Evolutionary conservation across 2,797 vertebrate species (phyloP).

Genomic region (Erethizon dorsatum): DNA sequence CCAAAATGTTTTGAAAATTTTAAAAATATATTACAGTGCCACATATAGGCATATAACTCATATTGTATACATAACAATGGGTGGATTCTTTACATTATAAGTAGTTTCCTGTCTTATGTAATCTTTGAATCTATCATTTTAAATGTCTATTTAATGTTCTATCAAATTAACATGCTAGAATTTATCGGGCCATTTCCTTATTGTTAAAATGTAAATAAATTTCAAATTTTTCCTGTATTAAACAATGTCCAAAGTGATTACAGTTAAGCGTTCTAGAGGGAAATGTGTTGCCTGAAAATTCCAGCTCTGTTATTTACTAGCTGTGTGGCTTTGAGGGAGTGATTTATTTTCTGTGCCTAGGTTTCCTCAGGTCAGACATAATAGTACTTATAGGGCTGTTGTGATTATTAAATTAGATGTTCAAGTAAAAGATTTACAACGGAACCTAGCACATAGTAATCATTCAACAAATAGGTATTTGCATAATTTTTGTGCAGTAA

Average conservation of each 20-base stretch:
- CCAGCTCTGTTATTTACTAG: not conserved
- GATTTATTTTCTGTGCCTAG: not conserved
- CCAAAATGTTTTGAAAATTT: constrained; percentile 53
- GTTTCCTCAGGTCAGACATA: constrained; percentile 27
- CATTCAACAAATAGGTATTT: constrained; percentile 42
- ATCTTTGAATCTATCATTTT: constrained; percentile 58
- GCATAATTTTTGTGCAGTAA: constrained; percentile 46
- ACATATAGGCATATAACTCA: constrained; percentile 14
- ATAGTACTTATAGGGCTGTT: constrained; percentile 4
- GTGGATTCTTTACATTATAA: constrained; percentile 21
- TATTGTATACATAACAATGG: not conserved
- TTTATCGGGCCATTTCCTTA: constrained; percentile 15
- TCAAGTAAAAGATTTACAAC: not conserved
- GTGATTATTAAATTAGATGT: constrained; percentile 37
- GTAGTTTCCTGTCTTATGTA: constrained; percentile 23
- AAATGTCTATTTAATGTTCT: constrained; percentile 50
- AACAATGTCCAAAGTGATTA: constrained; percentile 25
- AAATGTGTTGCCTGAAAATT: not conserved
- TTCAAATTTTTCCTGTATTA: constrained; percentile 34
- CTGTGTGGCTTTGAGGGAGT: constrained; percentile 8
- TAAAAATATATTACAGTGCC: not conserved
- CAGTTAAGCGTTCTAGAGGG: not conserved
- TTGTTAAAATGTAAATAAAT: constrained; percentile 56
- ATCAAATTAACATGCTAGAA: not conserved
- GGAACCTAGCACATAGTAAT: not conserved